These are phyloP conservation scores for Pipistrellus kuhlii DNA, from an alignment of 2,797 vertebrate genomes.

Conservation along the genomic window DNA sequence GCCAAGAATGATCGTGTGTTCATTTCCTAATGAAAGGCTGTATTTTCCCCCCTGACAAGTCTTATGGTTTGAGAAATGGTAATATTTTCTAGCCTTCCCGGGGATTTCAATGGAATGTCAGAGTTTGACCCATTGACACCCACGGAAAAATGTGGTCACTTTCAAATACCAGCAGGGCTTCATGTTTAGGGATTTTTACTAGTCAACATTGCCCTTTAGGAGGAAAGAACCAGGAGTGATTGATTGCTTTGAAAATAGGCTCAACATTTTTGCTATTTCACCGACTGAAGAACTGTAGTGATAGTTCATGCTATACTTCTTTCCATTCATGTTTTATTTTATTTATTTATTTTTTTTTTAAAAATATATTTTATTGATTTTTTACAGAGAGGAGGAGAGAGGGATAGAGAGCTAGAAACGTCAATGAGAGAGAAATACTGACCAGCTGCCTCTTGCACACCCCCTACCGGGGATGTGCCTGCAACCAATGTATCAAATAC, in stretches of 20 bases:
- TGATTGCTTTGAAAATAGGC: conserved; percentile 1
- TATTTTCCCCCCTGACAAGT: background rate
- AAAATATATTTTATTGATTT: no score
- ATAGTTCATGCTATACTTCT: background rate
- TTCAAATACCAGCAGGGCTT: conserved; percentile 41
- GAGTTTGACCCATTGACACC: background rate
- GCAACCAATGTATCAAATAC: no score
- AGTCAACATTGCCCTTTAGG: background rate
- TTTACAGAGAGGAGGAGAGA: no score
- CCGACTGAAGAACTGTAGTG: background rate
- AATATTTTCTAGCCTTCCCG: conserved; percentile 33
- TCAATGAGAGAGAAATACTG: no score
- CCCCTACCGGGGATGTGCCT: no score
- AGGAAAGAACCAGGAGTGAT: background rate
- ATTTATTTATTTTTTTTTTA: no score
- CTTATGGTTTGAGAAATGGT: background rate
- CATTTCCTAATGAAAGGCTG: conserved; percentile 27
- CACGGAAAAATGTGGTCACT: background rate
- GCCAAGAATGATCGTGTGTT: background rate
- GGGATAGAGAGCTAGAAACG: no score
- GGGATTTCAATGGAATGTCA: conserved; percentile 44
- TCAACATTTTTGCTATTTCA: conserved; percentile 15
- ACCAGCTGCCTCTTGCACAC: no score
- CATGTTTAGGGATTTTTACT: background rate
- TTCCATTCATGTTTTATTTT: background rate